Conservation (phyloP, 1,140 invertebrate species). For the Papilio xuthus region DNA sequence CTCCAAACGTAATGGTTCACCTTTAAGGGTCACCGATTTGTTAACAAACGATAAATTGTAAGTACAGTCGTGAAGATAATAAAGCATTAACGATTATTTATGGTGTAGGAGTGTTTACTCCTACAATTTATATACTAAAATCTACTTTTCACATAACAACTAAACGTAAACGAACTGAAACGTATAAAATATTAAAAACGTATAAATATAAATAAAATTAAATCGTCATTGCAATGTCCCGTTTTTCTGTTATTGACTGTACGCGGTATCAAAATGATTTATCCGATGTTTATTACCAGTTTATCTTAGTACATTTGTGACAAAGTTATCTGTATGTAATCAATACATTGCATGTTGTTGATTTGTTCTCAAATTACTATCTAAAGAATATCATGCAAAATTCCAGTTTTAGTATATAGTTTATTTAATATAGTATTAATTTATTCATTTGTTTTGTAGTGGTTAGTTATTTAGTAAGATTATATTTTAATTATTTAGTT, state of each 20-base stretch:
- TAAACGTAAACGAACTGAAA: neutral
- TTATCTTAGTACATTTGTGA: slow-evolving; percentile 7
- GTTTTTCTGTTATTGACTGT: neutral
- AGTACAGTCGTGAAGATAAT: slow-evolving; percentile 13
- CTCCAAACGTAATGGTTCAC: slow-evolving; percentile 22
- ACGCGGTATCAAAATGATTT: neutral
- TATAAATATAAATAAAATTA: neutral
- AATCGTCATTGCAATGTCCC: neutral
- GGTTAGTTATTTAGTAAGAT: no score
- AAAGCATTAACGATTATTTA: neutral
- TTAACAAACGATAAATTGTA: slow-evolving; percentile 16
- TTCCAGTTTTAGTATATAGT: no score
- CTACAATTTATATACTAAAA: neutral
- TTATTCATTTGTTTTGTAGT: no score
- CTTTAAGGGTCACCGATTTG: slow-evolving; percentile 31
- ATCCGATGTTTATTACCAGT: neutral
- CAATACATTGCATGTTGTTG: neutral
- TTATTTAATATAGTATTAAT: no score
- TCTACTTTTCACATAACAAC: neutral
- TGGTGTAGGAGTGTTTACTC: neutral
- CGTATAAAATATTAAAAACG: no score
- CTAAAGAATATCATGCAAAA: no score
- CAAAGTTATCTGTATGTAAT: neutral
- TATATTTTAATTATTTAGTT: no score
- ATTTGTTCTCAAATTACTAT: neutral